Evolutionary conservation across 2,888 invertebrate genomes (phyloP), one percentile per base, ranked within the genome.

Genomic region (Cephus spinipes): DNA sequence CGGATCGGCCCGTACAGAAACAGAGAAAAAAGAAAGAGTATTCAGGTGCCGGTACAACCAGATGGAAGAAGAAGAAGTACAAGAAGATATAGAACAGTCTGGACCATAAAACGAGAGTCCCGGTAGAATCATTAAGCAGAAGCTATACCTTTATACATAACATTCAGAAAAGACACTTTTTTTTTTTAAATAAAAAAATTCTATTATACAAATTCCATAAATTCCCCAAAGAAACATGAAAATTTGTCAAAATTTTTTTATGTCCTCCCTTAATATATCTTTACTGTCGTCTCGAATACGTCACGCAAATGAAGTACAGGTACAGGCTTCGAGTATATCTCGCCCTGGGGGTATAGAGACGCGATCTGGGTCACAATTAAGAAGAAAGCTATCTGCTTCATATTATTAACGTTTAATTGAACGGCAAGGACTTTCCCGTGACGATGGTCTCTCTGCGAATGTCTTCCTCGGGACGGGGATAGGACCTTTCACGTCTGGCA

Each of bases 291-390:
- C 55, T 55, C 55, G 55, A 23, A 6, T 23, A 55, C 55, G 55
- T 55, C 55, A 55, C 23, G 23, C 15, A 55, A 55, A 55, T 55
- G 23, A 23, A 55, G 23, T 55, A 55, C 9, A 23, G 40, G 6
- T 23, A 40, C 15, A 55, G 55, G 55, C 55, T 23, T 55, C 55
- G 9, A 23, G 23, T 55, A 9, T 55, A 55, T 73, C 69, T 74
- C 78, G 80, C 77, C 31, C 77, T 55, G 32, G 76, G 80, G 81
- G 78, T 78, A 82, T 77, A 79, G 80, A 2, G 9, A 23, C 9
- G 76, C 80, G 79, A 86, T 85, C 82, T 84, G 84, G 86, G 86
- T 85, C 86, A 82, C 83, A 83, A 83, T 84, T 82, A 85, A 85
- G 82, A 86, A 84, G 86, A 86, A 86, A 86, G 86, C 83, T 77